These are phyloP conservation scores for Parelbella ahira DNA, from an alignment of 2,888 invertebrate species.

Conservation along the genomic window DNA sequence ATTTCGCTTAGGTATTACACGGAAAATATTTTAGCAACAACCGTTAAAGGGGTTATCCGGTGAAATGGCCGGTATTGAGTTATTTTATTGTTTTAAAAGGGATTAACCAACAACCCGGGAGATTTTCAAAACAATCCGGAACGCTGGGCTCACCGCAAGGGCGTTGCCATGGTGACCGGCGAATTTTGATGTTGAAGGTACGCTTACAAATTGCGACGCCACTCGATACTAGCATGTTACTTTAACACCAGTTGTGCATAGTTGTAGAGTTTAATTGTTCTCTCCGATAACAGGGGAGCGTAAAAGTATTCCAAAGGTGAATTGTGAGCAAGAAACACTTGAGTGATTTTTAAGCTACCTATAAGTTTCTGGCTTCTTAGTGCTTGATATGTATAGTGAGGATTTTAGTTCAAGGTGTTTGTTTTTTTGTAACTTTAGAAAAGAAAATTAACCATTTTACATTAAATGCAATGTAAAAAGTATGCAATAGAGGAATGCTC, in stretches of 20 bases:
- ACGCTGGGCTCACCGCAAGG: constrained; percentile 58
- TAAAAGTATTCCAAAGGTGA: background rate
- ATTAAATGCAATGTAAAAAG: no score
- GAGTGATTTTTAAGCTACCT: no score
- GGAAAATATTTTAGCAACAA: constrained; percentile 47
- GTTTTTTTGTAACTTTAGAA: no score
- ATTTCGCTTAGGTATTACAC: constrained; percentile 32
- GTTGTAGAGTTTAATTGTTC: constrained; percentile 10
- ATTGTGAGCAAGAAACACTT: no score
- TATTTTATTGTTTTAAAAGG: constrained; percentile 68
- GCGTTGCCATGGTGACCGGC: constrained; percentile 68
- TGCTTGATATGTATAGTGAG: no score
- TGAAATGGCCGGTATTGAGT: constrained; percentile 45
- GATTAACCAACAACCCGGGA: constrained; percentile 59
- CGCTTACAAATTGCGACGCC: constrained; percentile 53
- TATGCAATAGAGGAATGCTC: no score
- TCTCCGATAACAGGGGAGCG: constrained; percentile 1
- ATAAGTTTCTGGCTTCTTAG: background rate
- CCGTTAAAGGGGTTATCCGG: constrained; percentile 35
- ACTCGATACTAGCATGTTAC: constrained; percentile 44
- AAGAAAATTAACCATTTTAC: no score
- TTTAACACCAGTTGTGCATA: constrained; percentile 21
- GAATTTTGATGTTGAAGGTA: constrained; percentile 64
- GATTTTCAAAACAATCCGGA: constrained; percentile 66
- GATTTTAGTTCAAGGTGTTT: no score